A percentile compares a stretch with the other conserved stretches of the same genome.
Evolutionary conservation across 2,797 vertebrate species (phyloP).

Genomic region (Trichosurus vulpecula): DNA sequence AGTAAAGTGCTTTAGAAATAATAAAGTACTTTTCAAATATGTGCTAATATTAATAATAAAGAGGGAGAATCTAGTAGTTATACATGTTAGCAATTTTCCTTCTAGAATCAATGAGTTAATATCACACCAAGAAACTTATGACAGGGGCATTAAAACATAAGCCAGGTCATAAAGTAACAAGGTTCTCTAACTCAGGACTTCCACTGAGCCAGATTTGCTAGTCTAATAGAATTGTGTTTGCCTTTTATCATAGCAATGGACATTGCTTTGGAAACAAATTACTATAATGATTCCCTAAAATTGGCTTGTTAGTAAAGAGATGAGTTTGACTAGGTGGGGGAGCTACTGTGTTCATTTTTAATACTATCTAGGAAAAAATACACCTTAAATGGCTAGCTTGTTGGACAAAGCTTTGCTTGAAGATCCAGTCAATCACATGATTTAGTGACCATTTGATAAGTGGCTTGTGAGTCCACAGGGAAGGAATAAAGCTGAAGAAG

Average conservation of each 20-base stretch:
- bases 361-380: neutral
- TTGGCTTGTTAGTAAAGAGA: neutral
- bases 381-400: no score
- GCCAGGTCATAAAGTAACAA: neutral
- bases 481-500: neutral
- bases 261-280: neutral
- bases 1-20: neutral
- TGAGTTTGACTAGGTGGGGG: neutral
- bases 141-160: neutral
- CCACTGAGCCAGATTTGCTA: neutral
- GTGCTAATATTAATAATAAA: neutral
- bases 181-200: neutral
- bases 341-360: neutral
- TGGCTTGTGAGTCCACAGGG: neutral
- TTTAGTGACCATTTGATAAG: neutral
- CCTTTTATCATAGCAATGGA: neutral
- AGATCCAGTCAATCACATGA: neutral
- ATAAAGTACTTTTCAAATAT: neutral
- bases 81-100: neutral
- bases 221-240: neutral
- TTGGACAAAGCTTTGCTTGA: neutral
- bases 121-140: neutral
- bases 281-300: neutral
- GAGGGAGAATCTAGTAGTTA: neutral
- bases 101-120: neutral